A percentile compares a stretch with the other conserved stretches of the same genome.
These are phyloP conservation scores for Pelvicachromis taeniatus DNA, from an alignment of 2,113 vertebrate species.

Conservation along the genomic window DNA sequence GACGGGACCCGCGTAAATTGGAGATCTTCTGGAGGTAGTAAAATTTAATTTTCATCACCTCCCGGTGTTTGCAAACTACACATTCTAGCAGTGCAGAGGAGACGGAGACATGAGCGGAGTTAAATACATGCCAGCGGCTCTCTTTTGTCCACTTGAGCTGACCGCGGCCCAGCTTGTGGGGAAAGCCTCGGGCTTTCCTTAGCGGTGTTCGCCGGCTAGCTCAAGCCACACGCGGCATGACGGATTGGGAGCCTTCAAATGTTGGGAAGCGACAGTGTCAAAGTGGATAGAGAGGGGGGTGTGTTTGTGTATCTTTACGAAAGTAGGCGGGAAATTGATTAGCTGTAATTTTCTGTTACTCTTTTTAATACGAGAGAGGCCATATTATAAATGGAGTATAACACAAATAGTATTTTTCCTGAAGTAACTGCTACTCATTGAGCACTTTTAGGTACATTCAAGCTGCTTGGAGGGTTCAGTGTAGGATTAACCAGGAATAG, in stretches of 20 bases:
- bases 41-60: background rate
- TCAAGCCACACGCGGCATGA: background rate
- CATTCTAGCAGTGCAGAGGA: background rate
- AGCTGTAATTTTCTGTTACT: background rate
- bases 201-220: background rate
- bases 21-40: slow-evolving; percentile 63
- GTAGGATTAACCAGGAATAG: background rate
- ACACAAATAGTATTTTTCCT: background rate
- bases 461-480: background rate
- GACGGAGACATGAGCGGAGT: background rate
- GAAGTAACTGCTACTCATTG: background rate
- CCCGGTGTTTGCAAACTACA: background rate
- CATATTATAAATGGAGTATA: background rate
- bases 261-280: slow-evolving; percentile 12
- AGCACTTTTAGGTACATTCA: background rate
- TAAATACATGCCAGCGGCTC: background rate
- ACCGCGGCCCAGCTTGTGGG: slow-evolving; percentile 34
- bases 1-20: slow-evolving; percentile 71
- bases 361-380: background rate
- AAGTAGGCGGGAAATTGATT: slow-evolving; percentile 75
- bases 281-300: slow-evolving; percentile 68
- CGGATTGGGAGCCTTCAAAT: background rate
- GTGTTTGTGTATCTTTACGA: slow-evolving; percentile 73
- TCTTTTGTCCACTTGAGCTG: background rate
- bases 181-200: slow-evolving; percentile 51